Conservation (phyloP, 1,140 invertebrate genomes). For the Onthophagus taurus region DNA sequence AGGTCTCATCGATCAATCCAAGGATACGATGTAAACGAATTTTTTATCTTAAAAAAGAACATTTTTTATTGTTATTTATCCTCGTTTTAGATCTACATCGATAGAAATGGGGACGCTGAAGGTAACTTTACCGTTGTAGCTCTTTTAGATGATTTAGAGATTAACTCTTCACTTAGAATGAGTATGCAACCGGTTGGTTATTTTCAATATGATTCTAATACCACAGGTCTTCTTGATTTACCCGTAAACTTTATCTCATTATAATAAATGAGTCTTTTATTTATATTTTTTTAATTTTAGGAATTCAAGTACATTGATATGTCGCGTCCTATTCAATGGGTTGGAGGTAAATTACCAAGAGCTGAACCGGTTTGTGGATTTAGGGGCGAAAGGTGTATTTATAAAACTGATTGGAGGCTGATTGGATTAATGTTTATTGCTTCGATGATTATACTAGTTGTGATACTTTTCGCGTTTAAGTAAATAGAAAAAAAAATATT, state of each 20-base stretch:
- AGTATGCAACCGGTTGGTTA: constrained; percentile 64
- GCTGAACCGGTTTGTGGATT: constrained; percentile 72
- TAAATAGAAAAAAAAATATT: no score
- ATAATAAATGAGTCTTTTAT: not conserved
- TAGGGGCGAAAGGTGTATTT: constrained; percentile 53
- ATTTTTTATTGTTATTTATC: not conserved
- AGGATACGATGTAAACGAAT: constrained; percentile 57
- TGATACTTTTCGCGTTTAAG: constrained; percentile 51
- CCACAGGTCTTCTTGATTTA: constrained; percentile 27
- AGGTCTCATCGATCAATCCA: constrained; percentile 66
- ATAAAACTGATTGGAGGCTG: constrained; percentile 50
- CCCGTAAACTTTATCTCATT: constrained; percentile 26
- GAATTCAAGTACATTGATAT: constrained; percentile 53
- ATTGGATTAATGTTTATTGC: constrained; percentile 46
- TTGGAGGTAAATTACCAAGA: constrained; percentile 54
- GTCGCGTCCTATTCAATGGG: constrained; percentile 60
- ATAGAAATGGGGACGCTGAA: constrained; percentile 80
- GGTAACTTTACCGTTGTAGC: constrained; percentile 83
- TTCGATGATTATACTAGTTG: constrained; percentile 48
- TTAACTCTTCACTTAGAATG: constrained; percentile 41
- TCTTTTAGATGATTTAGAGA: constrained; percentile 48
- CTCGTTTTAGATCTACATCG: constrained; percentile 60
- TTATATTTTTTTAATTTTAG: constrained; percentile 29
- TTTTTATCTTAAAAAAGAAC: not conserved
- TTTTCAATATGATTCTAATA: constrained; percentile 53